Percentiles rank a stretch among this genome's conserved stretches.
Evolutionary conservation across 2,113 vertebrate species (phyloP).

Genomic region (Barnardius zonarius): DNA sequence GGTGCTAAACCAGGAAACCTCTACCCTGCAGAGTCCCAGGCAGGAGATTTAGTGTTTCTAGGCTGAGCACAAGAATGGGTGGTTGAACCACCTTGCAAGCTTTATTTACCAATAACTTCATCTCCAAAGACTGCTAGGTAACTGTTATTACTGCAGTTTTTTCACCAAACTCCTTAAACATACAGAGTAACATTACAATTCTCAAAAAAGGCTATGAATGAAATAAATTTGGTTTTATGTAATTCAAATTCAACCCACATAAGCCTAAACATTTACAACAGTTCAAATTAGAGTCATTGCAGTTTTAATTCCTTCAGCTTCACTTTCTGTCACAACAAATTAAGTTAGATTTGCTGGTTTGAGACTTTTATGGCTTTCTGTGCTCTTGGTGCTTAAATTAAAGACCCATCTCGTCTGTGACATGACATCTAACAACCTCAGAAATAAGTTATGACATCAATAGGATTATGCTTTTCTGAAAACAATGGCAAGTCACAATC

Average conservation of each 20-base stretch:
- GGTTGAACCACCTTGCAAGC: neutral
- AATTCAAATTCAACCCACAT: constrained; percentile 12
- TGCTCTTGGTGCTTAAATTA: neutral
- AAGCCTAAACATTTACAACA: neutral
- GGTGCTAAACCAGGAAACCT: neutral
- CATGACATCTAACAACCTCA: neutral
- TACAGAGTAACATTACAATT: neutral
- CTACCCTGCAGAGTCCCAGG: neutral
- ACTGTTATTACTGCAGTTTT: neutral
- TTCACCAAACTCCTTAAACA: neutral
- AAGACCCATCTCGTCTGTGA: neutral
- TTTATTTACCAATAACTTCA: neutral
- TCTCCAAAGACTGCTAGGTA: neutral
- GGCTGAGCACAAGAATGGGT: neutral
- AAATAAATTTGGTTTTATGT: constrained; percentile 21
- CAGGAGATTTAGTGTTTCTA: neutral
- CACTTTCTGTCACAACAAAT: constrained; percentile 44
- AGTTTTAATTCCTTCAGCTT: constrained; percentile 44
- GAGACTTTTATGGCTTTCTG: constrained; percentile 10
- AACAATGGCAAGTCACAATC: neutral
- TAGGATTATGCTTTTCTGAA: constrained; percentile 25
- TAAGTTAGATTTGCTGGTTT: constrained; percentile 33
- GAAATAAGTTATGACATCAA: constrained; percentile 38
- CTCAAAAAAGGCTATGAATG: neutral
- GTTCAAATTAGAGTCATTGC: neutral